Base-by-base conservation (phyloP, 2,113 vertebrate genomes). In the Lota lota region DNA sequence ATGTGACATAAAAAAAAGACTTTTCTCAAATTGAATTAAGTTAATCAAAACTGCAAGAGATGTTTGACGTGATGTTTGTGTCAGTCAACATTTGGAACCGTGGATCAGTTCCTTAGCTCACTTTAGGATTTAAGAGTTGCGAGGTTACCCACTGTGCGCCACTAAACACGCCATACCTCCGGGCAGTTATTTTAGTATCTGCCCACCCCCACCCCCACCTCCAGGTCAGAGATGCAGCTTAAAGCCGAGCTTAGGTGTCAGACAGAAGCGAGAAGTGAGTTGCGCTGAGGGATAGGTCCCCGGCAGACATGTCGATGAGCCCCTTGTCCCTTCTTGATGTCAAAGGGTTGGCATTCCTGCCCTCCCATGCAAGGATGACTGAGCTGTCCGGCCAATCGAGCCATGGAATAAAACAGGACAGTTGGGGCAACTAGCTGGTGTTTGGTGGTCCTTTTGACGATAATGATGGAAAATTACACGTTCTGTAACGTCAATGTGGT, bases 91-190 rank as follows among this genome's bases (percentile, higher is more conserved):
- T 47, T 47, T 47, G 40, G 40, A 47, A 8, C 40, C 6, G 40
- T 47, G 40, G 8, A 14, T 47, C 40, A n/a, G 54, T 57, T 57
- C n/a, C n/a, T 57, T 57, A 17, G n/a, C 54, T 57, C 54, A 3
- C 40, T 51, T 21, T 22, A 72, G 16, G 64, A 68, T 69, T 57
- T 79, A 66, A 59, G 36, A 10, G 75, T 78, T 79, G 71, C 68
- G 70, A 78, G 80, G 77, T 84, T 80, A 72, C 73, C 74, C 83
- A 68, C 69, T n/a, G 78, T 74, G 75, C 70, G 67, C 71, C 87
- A 84, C 81, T 87, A 87, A 87, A 84, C 81, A 83, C 81, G 76
- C 77, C 69, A 54, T 75, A 62, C 80, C 79, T 79, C 74, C 64
- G 72, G 21, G 22, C 62, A 59, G 81, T 76, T 80, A 77, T 73